phyloP scores from a whole-genome alignment of 2,797 vertebrate genomes.

The Amniataba percoides region DNA sequence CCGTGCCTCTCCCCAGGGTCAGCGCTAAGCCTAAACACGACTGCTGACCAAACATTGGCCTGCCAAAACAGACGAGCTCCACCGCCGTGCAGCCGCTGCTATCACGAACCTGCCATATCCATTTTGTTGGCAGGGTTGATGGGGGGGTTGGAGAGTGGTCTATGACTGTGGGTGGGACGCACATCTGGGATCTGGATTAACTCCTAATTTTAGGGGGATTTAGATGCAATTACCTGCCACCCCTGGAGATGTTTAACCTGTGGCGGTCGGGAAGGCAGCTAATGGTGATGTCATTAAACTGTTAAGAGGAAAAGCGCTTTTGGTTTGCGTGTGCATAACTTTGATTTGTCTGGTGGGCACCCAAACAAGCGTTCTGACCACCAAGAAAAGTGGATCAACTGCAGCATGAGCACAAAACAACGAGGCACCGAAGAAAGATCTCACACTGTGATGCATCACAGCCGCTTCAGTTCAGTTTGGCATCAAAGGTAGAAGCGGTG shows the following conservation, averaged over 20 bases:
- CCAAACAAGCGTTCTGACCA: background rate
- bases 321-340: slow-evolving; percentile 5
- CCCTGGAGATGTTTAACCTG: slow-evolving; percentile 36
- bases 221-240: slow-evolving; percentile 60
- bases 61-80: slow-evolving; percentile 64
- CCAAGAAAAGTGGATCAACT: background rate
- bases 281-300: slow-evolving; percentile 9
- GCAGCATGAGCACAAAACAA: background rate
- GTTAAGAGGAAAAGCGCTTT: slow-evolving; percentile 9
- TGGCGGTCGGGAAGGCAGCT: slow-evolving; percentile 11
- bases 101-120: slow-evolving; percentile 56
- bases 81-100: slow-evolving; percentile 47
- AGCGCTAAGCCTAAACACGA: slow-evolving; percentile 62
- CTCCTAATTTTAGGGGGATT: slow-evolving; percentile 60
- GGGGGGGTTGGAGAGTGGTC: slow-evolving; percentile 10
- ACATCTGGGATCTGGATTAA: slow-evolving; percentile 70
- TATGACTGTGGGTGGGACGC: slow-evolving; percentile 7
- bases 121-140: slow-evolving; percentile 49
- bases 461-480: background rate
- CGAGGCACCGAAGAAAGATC: background rate
- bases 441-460: slow-evolving; percentile 9
- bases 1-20: slow-evolving; percentile 42
- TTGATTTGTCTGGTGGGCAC: slow-evolving; percentile 16
- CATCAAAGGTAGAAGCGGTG: slow-evolving; percentile 14
- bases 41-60: slow-evolving; percentile 62